Evolutionary conservation across 2,888 invertebrate genomes (phyloP).

Genomic region (Dilophus febrilis): DNA sequence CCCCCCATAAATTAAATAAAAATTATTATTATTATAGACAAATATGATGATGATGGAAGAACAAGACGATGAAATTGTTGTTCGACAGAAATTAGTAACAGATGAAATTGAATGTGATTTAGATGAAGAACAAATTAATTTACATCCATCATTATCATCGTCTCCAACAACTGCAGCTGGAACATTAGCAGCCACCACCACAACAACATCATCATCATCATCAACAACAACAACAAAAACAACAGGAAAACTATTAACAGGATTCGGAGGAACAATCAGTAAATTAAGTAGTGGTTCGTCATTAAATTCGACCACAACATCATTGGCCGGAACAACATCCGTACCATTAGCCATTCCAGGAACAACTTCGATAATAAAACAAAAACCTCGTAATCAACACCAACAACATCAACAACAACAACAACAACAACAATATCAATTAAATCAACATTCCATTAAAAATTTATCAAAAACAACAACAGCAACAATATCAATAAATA

Average conservation of each 20-base stretch:
- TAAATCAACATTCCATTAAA: neutral
- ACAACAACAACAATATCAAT: neutral
- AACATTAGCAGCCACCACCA: neutral
- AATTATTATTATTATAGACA: no score
- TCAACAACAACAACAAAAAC: constrained; percentile 19
- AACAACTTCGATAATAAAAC: neutral
- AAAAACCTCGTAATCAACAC: neutral
- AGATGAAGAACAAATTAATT: constrained; percentile 21
- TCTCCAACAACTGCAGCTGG: constrained; percentile 21
- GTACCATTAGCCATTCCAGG: neutral
- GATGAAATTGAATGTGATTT: constrained; percentile 21
- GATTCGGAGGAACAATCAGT: neutral
- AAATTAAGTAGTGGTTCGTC: no score
- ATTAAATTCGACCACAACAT: no score
- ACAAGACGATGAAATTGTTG: constrained; percentile 27
- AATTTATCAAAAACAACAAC: neutral
- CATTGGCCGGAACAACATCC: no score
- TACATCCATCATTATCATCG: constrained; percentile 2
- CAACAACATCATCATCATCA: constrained; percentile 1
- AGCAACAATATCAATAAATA: neutral
- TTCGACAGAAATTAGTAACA: constrained; percentile 28
- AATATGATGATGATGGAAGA: constrained; percentile 16
- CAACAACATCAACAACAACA: neutral
- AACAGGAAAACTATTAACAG: constrained; percentile 9
- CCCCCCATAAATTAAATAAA: no score